Evolutionary conservation across 2,797 vertebrate species (phyloP).

Genomic region (Lithobates sylvaticus): DNA sequence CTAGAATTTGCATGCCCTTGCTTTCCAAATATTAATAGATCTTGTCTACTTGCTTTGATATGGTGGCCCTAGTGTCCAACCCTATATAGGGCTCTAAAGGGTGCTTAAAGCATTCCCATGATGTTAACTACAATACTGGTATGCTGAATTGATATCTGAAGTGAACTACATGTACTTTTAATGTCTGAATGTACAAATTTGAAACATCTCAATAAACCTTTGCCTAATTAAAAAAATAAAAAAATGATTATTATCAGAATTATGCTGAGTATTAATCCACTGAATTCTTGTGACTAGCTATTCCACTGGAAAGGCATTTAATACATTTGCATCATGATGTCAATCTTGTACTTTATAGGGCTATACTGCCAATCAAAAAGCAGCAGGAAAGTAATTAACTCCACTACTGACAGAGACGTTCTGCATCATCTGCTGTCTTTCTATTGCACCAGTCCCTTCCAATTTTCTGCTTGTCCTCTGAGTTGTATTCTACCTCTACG

Average conservation of each 20-base stretch:
- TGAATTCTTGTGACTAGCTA: neutral
- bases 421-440: constrained; percentile 23
- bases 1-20: no score
- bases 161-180: no score
- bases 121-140: no score
- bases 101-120: no score
- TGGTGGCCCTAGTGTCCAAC: no score
- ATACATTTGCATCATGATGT: neutral
- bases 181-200: no score
- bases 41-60: no score
- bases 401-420: neutral
- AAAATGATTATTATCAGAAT: neutral
- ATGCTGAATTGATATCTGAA: no score
- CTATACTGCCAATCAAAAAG: constrained; percentile 24
- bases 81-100: no score
- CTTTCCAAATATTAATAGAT: no score
- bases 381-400: constrained; percentile 28
- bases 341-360: constrained; percentile 6
- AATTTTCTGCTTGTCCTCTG: constrained; percentile 16
- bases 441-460: constrained; percentile 13
- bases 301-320: constrained; percentile 5
- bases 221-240: no score
- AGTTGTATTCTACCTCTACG: neutral
- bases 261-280: neutral
- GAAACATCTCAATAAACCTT: no score